A percentile compares a stretch with the other conserved stretches of the same genome.
phyloP scores from a whole-genome alignment of 2,888 invertebrate genomes.

The Flexamia atlantica region DNA sequence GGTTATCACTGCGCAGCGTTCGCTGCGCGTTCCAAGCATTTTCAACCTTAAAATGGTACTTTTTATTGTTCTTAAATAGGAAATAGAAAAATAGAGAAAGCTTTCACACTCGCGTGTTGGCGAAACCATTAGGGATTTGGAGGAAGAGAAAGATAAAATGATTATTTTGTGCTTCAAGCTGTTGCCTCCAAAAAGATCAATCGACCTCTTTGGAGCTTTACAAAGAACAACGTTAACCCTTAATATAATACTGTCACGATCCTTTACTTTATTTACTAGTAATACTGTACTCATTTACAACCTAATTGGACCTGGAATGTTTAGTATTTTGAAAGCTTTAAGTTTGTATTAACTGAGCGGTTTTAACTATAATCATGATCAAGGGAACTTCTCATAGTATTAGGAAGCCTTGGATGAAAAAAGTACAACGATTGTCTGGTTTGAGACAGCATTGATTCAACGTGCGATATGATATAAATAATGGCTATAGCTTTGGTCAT shows the following conservation, averaged over 20 bases:
- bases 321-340: no score
- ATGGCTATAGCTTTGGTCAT: no score
- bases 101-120: conserved; percentile 12
- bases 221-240: neutral
- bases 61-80: conserved; percentile 48
- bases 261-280: conserved; percentile 13
- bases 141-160: neutral
- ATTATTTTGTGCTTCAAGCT: neutral
- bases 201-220: conserved; percentile 1
- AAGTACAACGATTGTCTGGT: no score
- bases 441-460: no score
- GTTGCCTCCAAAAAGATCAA: neutral
- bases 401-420: no score
- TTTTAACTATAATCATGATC: no score
- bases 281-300: conserved; percentile 13
- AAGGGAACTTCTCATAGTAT: no score
- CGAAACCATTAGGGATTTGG: neutral
- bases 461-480: no score
- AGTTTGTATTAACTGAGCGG: no score
- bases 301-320: conserved; percentile 34
- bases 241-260: conserved; percentile 9
- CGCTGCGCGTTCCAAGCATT: conserved; percentile 21
- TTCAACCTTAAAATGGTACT: conserved; percentile 14
- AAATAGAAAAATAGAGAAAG: conserved; percentile 57
- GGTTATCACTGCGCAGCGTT: conserved; percentile 29